phyloP scores from a whole-genome alignment of 2,797 vertebrate genomes.

The Hippocampus kuda region DNA sequence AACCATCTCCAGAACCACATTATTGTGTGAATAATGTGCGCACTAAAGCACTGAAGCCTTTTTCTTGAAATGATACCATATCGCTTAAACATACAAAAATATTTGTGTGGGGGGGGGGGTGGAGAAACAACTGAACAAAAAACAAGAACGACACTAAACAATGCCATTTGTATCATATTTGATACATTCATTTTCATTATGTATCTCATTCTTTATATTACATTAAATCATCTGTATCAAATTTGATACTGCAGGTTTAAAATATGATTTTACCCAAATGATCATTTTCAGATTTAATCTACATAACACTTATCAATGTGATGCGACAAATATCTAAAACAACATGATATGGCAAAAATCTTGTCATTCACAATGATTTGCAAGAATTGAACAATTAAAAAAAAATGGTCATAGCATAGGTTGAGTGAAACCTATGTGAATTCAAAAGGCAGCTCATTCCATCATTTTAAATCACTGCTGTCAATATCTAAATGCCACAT shows the following conservation, averaged over 20 bases:
- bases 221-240: too few species aligned
- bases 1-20: conserved; percentile 7
- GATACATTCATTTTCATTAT: too few species aligned
- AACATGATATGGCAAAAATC: not conserved
- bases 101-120: too few species aligned
- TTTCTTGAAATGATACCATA: not conserved
- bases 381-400: not conserved
- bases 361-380: not conserved
- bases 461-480: conserved; percentile 24
- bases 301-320: too few species aligned
- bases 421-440: not conserved
- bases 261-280: too few species aligned
- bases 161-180: too few species aligned
- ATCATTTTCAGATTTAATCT: too few species aligned
- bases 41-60: not conserved
- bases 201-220: too few species aligned
- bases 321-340: too few species aligned
- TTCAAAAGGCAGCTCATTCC: conserved; percentile 6
- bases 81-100: not conserved
- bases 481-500: conserved; percentile 48
- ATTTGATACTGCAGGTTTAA: too few species aligned
- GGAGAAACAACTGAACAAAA: not conserved
- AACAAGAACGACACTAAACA: not conserved
- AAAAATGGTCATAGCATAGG: not conserved
- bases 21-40: not conserved